Conservation (phyloP, 30 jellyfish, hydroid and myxozoan species). For the Aurelia aurita region DNA sequence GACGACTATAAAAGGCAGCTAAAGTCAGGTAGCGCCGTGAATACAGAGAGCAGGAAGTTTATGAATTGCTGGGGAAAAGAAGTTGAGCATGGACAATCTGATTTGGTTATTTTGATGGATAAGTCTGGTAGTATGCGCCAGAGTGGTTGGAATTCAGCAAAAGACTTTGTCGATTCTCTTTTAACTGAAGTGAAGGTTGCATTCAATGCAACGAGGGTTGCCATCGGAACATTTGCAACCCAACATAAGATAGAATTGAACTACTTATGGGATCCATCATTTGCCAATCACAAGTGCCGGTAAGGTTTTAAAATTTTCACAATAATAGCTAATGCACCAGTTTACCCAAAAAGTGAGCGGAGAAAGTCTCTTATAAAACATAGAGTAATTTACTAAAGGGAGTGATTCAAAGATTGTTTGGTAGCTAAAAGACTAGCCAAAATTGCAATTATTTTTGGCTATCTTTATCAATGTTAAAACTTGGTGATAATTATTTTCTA, state of each 20-base stretch:
- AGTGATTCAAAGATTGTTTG: too few species aligned
- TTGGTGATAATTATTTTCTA: too few species aligned
- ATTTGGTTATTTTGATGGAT: conserved; percentile 86
- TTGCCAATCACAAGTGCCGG: conserved; percentile 84
- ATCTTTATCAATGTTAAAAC: too few species aligned
- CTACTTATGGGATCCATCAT: conserved; percentile 74
- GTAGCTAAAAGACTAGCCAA: too few species aligned
- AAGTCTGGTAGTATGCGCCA: conserved; percentile 91
- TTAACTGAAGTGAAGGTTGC: conserved; percentile 87
- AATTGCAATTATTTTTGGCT: too few species aligned
- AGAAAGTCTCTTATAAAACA: too few species aligned
- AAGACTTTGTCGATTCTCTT: conserved; percentile 76
- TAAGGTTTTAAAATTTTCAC: neutral
- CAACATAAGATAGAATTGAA: conserved; percentile 63
- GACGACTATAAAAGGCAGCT: conserved; percentile 36
- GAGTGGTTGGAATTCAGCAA: conserved; percentile 83
- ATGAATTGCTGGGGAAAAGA: conserved; percentile 91
- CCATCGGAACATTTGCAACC: conserved; percentile 83
- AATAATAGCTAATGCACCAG: too few species aligned
- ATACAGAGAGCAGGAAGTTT: conserved; percentile 35
- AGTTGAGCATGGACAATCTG: conserved; percentile 91
- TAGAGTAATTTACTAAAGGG: too few species aligned
- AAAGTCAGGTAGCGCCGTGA: conserved; percentile 30
- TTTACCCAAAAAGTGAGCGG: too few species aligned
- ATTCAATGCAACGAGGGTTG: conserved; percentile 93